Base-by-base conservation (phyloP, 1,140 invertebrate species). In the Andrena cerasifolii region DNA sequence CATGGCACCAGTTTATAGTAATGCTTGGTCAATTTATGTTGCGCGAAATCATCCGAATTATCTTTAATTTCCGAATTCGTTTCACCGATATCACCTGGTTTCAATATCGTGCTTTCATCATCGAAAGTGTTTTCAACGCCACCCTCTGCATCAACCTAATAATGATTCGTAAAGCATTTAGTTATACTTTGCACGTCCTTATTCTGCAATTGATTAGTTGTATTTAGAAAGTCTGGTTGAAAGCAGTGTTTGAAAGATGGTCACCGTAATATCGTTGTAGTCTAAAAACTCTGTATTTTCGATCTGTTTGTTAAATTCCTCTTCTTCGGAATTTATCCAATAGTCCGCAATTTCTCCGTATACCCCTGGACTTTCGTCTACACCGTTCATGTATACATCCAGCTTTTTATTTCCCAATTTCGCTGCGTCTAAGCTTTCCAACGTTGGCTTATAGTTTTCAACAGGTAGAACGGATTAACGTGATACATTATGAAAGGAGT, bases 1-100 rank as follows among this genome's bases (percentile, higher is more conserved):
- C 89, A 91, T 12, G 86, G 79, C 47, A 90, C 79, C 51, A 91
- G 78, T 85, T 86, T 90, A 71, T 70, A 89, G 31, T 91, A 91
- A 83, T 91, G 88, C 6, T 86, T 82, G 7, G 88, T 89, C 49
- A 90, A 75, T 84, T 83, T 87, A 56, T 61, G 86, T 70, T 72
- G 21, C 16, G n/a, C 26, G 12, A 76, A 28, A 3, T 68, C 53
- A 10, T 67, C 18, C 6, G 53, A 33, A n/a, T 89, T 79, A n/a
- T 85, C 70, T 45, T 54, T 61, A n/a, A 33, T 47, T 49, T 54
- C 26, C 54, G 43, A 67, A 31, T 78, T 61, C 45, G 54, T 72
- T 43, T 16, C 33, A 51, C 68, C 72, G 10, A 36, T 47, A 58
- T 68, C 54, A 40, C 47, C n/a, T 63, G 54, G 31, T 49, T n/a